phyloP scores from a whole-genome alignment of 92 coral and sea anemone genomes.

The Pocillopora meandrina region DNA sequence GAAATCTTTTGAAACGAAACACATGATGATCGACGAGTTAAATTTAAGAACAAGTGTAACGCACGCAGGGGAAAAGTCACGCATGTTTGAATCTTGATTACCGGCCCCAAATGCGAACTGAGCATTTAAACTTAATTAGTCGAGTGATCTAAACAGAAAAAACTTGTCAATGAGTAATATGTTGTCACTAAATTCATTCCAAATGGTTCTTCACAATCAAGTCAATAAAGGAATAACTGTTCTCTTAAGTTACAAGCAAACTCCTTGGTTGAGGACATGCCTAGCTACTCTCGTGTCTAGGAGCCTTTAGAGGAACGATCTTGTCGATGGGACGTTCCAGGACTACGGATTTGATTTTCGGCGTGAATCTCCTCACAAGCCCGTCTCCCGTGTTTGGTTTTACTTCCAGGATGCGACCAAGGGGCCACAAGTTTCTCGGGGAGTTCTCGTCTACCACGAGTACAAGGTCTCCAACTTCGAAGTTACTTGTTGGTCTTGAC shows the following conservation, averaged over 20 bases:
- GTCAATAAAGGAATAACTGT: neutral
- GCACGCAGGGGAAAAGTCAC: no score
- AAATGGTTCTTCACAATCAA: neutral
- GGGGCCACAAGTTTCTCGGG: constrained; percentile 51
- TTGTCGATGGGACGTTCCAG: constrained; percentile 36
- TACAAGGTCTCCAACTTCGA: no score
- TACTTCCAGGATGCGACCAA: constrained; percentile 38
- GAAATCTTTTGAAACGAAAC: no score
- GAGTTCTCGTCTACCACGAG: constrained; percentile 40
- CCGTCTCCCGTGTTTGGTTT: constrained; percentile 34
- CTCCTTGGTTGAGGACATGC: neutral
- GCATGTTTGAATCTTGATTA: neutral
- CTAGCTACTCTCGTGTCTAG: constrained; percentile 1
- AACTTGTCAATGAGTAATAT: neutral
- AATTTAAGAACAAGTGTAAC: no score
- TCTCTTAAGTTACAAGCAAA: neutral
- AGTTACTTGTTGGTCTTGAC: constrained; percentile 20
- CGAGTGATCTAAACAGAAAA: constrained; percentile 25
- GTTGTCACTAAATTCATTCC: neutral
- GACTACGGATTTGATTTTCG: constrained; percentile 25
- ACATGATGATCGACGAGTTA: no score
- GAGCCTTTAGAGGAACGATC: constrained; percentile 32
- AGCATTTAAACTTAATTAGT: constrained; percentile 22
- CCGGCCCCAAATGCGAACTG: constrained; percentile 38
- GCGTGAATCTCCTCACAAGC: constrained; percentile 29